Conservation (phyloP, 1,140 invertebrate species). For the Halesus radiatus region DNA sequence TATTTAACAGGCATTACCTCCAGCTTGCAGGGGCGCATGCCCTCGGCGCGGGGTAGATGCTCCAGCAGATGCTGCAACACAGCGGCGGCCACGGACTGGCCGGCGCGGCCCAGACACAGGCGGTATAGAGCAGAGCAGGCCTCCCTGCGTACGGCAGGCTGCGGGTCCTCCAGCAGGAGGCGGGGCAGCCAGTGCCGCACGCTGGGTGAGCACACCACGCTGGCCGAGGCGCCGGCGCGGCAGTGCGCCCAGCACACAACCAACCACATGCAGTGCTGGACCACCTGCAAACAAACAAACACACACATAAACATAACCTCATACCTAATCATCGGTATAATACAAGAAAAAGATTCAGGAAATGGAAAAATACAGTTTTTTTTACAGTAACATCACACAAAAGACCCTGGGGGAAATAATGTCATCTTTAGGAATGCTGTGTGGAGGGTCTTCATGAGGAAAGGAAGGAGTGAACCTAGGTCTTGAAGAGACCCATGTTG, state of each 20-base stretch:
- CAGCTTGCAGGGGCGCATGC: constrained; percentile 82
- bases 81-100: constrained; percentile 68
- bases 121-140: constrained; percentile 90
- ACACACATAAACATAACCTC: too few species aligned
- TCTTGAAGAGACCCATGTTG: too few species aligned
- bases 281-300: constrained; percentile 51
- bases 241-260: constrained; percentile 69
- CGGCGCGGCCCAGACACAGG: constrained; percentile 77
- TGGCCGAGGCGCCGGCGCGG: constrained; percentile 64
- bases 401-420: too few species aligned
- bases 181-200: constrained; percentile 65
- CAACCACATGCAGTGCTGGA: constrained; percentile 63
- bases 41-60: constrained; percentile 85
- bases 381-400: too few species aligned
- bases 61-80: constrained; percentile 84
- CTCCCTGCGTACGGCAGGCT: constrained; percentile 84
- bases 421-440: too few species aligned
- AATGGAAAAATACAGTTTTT: too few species aligned
- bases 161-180: constrained; percentile 66
- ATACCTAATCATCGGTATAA: too few species aligned
- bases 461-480: too few species aligned
- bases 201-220: constrained; percentile 63
- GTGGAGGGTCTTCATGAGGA: too few species aligned
- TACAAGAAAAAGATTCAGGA: too few species aligned
- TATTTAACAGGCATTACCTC: constrained; percentile 64